Conservation (phyloP, 53 echinoderm and acorn worm genomes). For the Stichopus horrens region DNA sequence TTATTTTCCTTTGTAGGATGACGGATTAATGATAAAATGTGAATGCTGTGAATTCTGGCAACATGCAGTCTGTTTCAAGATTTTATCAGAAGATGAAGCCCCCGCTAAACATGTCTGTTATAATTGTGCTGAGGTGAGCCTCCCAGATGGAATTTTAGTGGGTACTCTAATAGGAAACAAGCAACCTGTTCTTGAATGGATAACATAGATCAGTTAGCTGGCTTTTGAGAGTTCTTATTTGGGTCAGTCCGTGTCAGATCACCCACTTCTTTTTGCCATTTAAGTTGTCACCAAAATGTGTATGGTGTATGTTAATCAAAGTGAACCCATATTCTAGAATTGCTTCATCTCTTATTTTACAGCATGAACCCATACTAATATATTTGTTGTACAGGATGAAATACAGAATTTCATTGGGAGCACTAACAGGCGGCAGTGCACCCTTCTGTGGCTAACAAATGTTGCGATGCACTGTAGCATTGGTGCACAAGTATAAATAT, state of each 20-base stretch:
- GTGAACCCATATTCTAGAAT: no score
- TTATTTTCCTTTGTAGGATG: constrained; percentile 67
- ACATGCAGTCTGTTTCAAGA: constrained; percentile 91
- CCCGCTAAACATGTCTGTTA: constrained; percentile 83
- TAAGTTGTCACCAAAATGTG: not conserved
- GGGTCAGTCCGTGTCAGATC: no score
- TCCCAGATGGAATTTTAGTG: not conserved
- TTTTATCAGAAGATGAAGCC: constrained; percentile 71
- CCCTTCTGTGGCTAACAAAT: no score
- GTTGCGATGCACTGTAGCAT: no score
- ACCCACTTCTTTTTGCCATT: not conserved
- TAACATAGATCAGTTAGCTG: not conserved
- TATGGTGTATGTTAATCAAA: no score
- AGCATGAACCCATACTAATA: no score
- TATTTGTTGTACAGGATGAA: no score
- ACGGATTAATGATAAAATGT: constrained; percentile 94
- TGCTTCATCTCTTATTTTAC: no score
- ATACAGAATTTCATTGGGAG: no score
- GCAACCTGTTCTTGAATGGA: not conserved
- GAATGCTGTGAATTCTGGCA: constrained; percentile 81
- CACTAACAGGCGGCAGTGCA: no score
- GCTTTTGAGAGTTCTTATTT: no score
- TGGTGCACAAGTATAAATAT: no score
- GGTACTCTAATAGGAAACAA: not conserved
- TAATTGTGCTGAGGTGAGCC: constrained; percentile 75